Base-by-base conservation (phyloP, 1,140 invertebrate species). In the Sitodiplosis mosellana region DNA sequence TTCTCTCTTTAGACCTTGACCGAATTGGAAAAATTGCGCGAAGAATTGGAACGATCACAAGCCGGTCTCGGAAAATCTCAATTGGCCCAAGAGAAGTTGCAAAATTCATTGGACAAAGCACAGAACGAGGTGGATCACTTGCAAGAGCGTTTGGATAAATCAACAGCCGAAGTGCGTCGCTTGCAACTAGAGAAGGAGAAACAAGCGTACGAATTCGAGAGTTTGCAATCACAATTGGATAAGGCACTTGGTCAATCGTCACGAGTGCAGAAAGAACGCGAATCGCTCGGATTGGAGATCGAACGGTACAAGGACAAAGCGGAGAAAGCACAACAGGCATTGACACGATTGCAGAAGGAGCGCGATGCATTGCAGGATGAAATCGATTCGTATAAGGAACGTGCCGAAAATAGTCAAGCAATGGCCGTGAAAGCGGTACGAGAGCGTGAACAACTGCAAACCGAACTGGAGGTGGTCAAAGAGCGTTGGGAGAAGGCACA, bases 151-250 rank as follows among this genome's bases (percentile, higher is more conserved):
- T 62, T 87, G 40, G 87, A 91, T 59, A 87, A 88, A 61, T 70
- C 78, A 15, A 75, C 79, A 49, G 74, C 73, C 34, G 87, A 91
- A 74, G 72, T 81, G 41, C 74, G 87, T 59, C 81, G 84, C 65
- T 81, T 89, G 57, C 84, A 89, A 76, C 77, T 87, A 57, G 88
- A 92, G 59, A 85, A 84, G 51, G 88, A 91, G 67, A 90, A 92
- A 61, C 75, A 83, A 49, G 78, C 74, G 46, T 91, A 87, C 61
- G 87, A 91, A 61, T 87, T 85, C 59, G 87, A 90, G 51, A 87
- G 86, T 56, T 67, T 88, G 49, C 86, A 91, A 63, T 83, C 83
- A 46, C 87, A 92, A 64, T 69, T 91, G 60, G 88, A 91, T 66
- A 91, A 91, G 67, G 77, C 83, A 15, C 71, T 89, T 19, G 86